Evolutionary conservation across 2,888 invertebrate species (phyloP).

Genomic region (Lordiphosa andalusiaca): DNA sequence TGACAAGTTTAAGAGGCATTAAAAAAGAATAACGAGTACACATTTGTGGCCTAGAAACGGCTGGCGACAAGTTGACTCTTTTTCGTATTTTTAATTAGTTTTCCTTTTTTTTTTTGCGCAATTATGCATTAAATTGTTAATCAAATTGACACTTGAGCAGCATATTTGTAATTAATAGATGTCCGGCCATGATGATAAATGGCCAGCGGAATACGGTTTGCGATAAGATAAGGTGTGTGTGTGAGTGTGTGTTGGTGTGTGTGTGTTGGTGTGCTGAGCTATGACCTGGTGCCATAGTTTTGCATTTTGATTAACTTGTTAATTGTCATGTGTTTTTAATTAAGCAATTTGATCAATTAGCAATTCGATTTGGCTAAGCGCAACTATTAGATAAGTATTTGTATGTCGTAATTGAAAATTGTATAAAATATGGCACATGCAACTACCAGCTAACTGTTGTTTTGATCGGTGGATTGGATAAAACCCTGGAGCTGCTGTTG

Average conservation of each 20-base stretch:
- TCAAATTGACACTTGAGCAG: constrained; percentile 59
- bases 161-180: constrained; percentile 35
- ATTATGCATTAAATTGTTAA: constrained; percentile 53
- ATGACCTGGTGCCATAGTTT: not conserved
- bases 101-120: constrained; percentile 27
- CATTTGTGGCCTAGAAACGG: constrained; percentile 12
- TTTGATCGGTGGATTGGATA: too few relatives aligned
- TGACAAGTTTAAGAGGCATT: constrained; percentile 79
- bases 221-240: constrained; percentile 5
- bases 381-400: not conserved
- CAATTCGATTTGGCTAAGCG: constrained; percentile 8
- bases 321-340: constrained; percentile 18
- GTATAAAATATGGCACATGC: too few relatives aligned
- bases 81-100: constrained; percentile 52
- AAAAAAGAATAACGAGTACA: constrained; percentile 25
- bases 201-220: constrained; percentile 36
- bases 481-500: too few relatives aligned
- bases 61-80: constrained; percentile 41
- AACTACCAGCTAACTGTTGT: too few relatives aligned
- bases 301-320: constrained; percentile 5
- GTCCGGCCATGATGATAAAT: constrained; percentile 31
- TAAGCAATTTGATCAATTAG: constrained; percentile 21
- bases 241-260: too few relatives aligned
- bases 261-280: not conserved
- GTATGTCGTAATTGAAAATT: not conserved